phyloP scores from a whole-genome alignment of 2,797 vertebrate genomes.

The Neosilurus mollespiculum region DNA sequence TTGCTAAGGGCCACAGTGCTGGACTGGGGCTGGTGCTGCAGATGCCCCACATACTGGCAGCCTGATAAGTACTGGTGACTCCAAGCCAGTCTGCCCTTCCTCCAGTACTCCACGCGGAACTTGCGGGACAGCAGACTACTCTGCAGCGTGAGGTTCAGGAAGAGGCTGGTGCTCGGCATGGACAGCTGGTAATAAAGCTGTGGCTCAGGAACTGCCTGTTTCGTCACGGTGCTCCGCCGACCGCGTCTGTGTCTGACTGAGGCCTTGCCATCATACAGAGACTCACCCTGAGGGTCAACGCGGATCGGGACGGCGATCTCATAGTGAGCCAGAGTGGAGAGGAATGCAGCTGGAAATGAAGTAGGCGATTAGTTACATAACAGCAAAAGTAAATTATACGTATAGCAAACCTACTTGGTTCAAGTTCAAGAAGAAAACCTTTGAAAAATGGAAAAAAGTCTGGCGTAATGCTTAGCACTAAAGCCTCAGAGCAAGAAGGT shows the following conservation, averaged over 20 bases:
- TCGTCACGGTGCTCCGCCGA: constrained; percentile 71
- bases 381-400: background rate
- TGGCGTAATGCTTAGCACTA: no score
- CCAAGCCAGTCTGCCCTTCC: constrained; percentile 87
- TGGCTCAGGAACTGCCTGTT: constrained; percentile 67
- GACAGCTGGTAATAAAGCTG: constrained; percentile 94
- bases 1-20: constrained; percentile 96
- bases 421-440: background rate
- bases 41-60: constrained; percentile 92
- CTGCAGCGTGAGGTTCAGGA: constrained; percentile 93
- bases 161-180: constrained; percentile 83
- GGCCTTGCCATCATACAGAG: constrained; percentile 71
- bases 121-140: constrained; percentile 85
- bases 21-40: constrained; percentile 85
- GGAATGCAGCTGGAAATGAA: constrained; percentile 81
- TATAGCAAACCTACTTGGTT: background rate
- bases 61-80: constrained; percentile 86
- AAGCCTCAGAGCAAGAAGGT: no score
- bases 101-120: constrained; percentile 98
- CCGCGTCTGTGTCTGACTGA: constrained; percentile 65
- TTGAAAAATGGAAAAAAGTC: background rate
- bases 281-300: constrained; percentile 85
- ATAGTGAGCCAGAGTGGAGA: constrained; percentile 92
- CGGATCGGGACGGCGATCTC: constrained; percentile 92
- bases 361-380: constrained; percentile 40